Evolutionary conservation across 2,888 invertebrate genomes (phyloP), one percentile per base, ranked within the genome.

Genomic region (Xylota segnis): DNA sequence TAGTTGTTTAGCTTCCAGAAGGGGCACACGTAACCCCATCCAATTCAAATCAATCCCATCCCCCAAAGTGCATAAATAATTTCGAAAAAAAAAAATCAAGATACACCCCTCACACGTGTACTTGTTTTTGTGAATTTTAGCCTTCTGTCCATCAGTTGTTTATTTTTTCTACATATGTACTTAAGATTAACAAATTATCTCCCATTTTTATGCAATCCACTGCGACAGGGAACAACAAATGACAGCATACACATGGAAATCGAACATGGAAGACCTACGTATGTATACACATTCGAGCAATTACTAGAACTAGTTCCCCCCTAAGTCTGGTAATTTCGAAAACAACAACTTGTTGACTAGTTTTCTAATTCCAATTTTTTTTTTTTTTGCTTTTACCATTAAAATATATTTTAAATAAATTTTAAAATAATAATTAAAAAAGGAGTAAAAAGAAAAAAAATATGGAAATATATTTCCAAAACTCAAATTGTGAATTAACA

Each of bases 401-500:
- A 14, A n/a, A n/a, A 56, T 32, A 16, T 34, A 6, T 27, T 52
- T 4, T 23, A 54, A 54, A 10, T 54, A 9, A 56, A 34, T 14
- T 14, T 6, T 34, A 58, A 34, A 23, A 37, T 18, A 56, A 16
- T 18, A 9, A 3, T 23, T 9, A 23, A 4, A 47, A 23, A 4
- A 10, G 50, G 50, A 50, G 50, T 23, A 23, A 45, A 45, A 50
- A 10, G 12, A 18, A 47, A 16, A 18, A 12, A 12, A 27, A 54
- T 9, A 40, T n/a, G 1, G 9, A 14, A 14, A 29, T 29, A 9
- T 18, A 34, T 32, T 34, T 40, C 37, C 37, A 50, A n/a, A 29
- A 23, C 14, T 32, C 10, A 9, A 54, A 65, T 74, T 83, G 74
- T 84, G 74, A 84, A 71, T 83, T 65, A 83, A 77, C 54, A 77